Evolutionary conservation across 2,113 vertebrate genomes (phyloP).

Genomic region (Zosterops japonicus): DNA sequence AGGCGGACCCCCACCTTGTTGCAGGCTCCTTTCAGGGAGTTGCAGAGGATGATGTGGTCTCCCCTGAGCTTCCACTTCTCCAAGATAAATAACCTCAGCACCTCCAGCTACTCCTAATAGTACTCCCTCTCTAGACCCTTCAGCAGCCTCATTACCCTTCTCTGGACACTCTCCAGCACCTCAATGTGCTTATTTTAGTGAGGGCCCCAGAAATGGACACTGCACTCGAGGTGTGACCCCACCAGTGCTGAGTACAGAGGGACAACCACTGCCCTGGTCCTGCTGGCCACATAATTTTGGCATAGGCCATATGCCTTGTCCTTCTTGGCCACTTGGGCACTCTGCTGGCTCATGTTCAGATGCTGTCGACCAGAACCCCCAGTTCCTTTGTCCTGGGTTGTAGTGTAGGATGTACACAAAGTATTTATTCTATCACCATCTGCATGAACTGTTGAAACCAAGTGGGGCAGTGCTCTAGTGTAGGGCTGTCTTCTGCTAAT

Average conservation of each 20-base stretch:
- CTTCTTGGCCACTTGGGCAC: not conserved
- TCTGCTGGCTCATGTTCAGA: not conserved
- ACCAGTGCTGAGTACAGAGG: not conserved
- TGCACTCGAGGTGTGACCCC: rapidly evolving
- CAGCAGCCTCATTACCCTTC: not conserved
- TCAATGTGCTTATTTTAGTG: not conserved
- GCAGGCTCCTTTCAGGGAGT: not conserved
- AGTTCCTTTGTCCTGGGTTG: no score
- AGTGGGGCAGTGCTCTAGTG: no score
- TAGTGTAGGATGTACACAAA: no score
- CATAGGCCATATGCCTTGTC: not conserved
- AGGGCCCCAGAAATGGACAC: not conserved
- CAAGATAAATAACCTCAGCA: not conserved
- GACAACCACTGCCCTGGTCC: not conserved
- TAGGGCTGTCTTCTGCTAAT: no score
- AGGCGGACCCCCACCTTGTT: rapidly evolving
- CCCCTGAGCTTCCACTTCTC: not conserved
- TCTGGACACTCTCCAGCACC: rapidly evolving
- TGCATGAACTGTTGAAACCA: no score
- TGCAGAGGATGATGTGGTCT: not conserved
- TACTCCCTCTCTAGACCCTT: not conserved
- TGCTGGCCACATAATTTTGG: not conserved
- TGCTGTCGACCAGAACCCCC: rapidly evolving
- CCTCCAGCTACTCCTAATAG: not conserved
- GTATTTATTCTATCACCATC: no score